A percentile compares a stretch with the other conserved stretches of the same genome.
These are phyloP conservation scores for Drosophila dives DNA, from an alignment of 2,888 invertebrate species.

Conservation along the genomic window DNA sequence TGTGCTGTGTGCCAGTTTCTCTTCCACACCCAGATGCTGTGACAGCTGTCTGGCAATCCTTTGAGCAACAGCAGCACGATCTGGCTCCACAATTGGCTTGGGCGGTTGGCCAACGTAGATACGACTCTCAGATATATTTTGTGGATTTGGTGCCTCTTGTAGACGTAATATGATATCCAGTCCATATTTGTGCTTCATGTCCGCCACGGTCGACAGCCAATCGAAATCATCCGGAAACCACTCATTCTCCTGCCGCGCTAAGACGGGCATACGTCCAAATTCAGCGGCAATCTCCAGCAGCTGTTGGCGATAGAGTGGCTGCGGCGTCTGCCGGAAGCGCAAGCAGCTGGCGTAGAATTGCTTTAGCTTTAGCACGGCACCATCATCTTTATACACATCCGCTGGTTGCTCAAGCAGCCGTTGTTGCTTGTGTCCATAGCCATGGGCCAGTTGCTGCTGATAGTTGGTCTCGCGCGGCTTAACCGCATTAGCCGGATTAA, in stretches of 20 bases:
- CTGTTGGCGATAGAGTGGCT: conserved; percentile 46
- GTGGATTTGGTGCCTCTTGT: conserved; percentile 58
- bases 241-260: conserved; percentile 45
- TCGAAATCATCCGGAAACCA: conserved; percentile 68
- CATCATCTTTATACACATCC: conserved; percentile 51
- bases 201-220: conserved; percentile 76
- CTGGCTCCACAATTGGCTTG: conserved; percentile 42
- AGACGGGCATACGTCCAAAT: conserved; percentile 79
- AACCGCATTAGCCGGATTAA: conserved; percentile 74
- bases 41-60: conserved; percentile 55
- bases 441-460: conserved; percentile 64
- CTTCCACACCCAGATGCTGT: conserved; percentile 63
- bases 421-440: conserved; percentile 75
- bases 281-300: conserved; percentile 63
- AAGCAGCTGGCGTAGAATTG: conserved; percentile 81
- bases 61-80: conserved; percentile 40
- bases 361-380: conserved; percentile 65
- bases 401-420: conserved; percentile 62
- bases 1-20: conserved; percentile 46
- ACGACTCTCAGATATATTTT: conserved; percentile 49
- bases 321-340: conserved; percentile 46
- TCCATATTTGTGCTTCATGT: conserved; percentile 76
- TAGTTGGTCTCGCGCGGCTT: conserved; percentile 74
- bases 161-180: conserved; percentile 77
- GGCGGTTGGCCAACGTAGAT: conserved; percentile 80